Evolutionary conservation across 1,140 invertebrate genomes (phyloP).

Genomic region (Alviniconcha marisindica): DNA sequence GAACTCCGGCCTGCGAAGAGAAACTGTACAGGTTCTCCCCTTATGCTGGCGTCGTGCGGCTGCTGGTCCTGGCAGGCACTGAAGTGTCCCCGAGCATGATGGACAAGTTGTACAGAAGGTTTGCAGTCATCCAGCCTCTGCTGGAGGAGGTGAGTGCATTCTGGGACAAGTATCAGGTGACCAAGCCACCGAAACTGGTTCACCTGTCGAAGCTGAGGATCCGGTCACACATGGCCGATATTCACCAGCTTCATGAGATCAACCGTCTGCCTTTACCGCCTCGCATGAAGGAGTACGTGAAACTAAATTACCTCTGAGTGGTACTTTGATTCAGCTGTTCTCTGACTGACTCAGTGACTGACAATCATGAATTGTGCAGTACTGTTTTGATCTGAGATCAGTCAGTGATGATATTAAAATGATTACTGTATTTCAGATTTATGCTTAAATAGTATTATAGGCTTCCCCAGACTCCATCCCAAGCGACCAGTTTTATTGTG

Average conservation of each 20-base stretch:
- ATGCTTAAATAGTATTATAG: not conserved
- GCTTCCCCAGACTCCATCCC: not conserved
- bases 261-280: conserved; percentile 50
- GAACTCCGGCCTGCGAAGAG: not conserved
- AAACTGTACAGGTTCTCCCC: conserved; percentile 39
- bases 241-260: conserved; percentile 51
- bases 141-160: conserved; percentile 55
- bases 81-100: conserved; percentile 26
- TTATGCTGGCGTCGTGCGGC: conserved; percentile 54
- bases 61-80: conserved; percentile 50
- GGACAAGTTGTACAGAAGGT: conserved; percentile 29
- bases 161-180: conserved; percentile 45
- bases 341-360: not conserved
- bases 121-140: conserved; percentile 31
- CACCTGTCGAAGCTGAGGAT: conserved; percentile 54
- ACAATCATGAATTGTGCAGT: not conserved
- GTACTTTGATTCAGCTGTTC: no score
- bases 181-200: conserved; percentile 49
- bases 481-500: not conserved
- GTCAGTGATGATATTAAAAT: not conserved
- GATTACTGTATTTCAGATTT: not conserved
- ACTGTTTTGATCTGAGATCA: not conserved
- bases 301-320: conserved; percentile 50
- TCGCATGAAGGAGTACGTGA: conserved; percentile 53
- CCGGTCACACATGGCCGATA: conserved; percentile 41